Conservation (phyloP, 1,140 invertebrate species). For the Cyclargus thomasi region DNA sequence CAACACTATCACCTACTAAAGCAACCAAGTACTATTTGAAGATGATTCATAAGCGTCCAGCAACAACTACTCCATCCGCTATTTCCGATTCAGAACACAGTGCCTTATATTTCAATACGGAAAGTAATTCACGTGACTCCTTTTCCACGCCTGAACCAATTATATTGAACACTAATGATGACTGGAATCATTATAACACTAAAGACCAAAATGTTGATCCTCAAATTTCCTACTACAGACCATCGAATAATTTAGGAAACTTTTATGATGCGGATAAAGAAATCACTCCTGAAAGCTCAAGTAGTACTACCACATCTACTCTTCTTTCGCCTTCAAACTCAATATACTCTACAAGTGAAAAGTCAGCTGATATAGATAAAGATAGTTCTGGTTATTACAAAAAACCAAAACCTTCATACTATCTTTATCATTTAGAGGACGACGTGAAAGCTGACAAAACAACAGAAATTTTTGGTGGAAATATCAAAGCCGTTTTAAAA, state of each 20-base stretch:
- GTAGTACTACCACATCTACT: constrained; percentile 29
- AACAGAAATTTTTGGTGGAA: constrained; percentile 58
- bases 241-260: constrained; percentile 56
- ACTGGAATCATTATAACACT: neutral
- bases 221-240: neutral
- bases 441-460: constrained; percentile 53
- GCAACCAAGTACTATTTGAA: constrained; percentile 61
- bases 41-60: constrained; percentile 55
- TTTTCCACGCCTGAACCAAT: constrained; percentile 8
- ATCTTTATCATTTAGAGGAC: constrained; percentile 52
- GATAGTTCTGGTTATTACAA: constrained; percentile 30
- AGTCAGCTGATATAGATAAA: constrained; percentile 29
- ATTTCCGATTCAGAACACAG: constrained; percentile 20
- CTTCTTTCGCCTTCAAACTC: constrained; percentile 37
- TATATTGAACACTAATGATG: neutral
- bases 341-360: constrained; percentile 34
- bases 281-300: constrained; percentile 21
- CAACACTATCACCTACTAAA: constrained; percentile 34
- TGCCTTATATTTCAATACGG: constrained; percentile 3
- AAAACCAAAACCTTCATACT: constrained; percentile 48
- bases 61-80: constrained; percentile 32
- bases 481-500: constrained; percentile 56
- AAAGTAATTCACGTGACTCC: constrained; percentile 19
- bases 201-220: constrained; percentile 1
- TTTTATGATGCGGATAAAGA: constrained; percentile 40